A percentile compares a stretch with the other conserved stretches of the same genome.
Conservation (phyloP, 2,113 vertebrate genomes). For the Malurus elegans region DNA sequence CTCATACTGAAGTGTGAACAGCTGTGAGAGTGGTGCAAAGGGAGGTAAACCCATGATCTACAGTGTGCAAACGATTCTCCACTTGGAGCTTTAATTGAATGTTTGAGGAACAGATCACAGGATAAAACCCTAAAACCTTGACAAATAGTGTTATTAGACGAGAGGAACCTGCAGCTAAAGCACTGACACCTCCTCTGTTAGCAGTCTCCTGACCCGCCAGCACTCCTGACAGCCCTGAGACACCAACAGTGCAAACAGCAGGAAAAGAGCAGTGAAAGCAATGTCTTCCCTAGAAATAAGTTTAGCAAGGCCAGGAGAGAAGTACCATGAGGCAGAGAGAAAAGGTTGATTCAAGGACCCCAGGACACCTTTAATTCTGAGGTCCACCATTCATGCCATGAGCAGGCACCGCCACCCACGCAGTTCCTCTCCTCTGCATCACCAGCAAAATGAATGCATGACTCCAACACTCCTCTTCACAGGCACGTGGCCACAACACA, state of each 20-base stretch:
- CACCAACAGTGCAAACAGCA: constrained; percentile 21
- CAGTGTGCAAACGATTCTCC: constrained; percentile 53
- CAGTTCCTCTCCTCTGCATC: background rate
- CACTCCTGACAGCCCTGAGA: constrained; percentile 35
- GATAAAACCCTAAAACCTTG: constrained; percentile 51
- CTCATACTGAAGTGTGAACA: constrained; percentile 10
- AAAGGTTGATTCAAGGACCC: background rate
- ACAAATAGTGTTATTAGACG: constrained; percentile 56
- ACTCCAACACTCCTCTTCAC: background rate
- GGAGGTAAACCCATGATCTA: constrained; percentile 28
- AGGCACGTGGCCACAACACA: background rate
- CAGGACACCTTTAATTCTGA: background rate
- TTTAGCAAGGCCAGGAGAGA: background rate
- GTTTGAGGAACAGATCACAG: constrained; percentile 48
- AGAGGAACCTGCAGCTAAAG: constrained; percentile 11
- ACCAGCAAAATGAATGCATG: background rate
- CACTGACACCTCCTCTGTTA: constrained; percentile 10
- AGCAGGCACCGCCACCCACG: background rate
- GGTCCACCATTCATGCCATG: background rate
- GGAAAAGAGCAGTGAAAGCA: background rate
- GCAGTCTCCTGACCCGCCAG: background rate
- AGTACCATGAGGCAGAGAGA: background rate
- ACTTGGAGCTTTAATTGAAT: constrained; percentile 48
- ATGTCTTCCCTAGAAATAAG: background rate
- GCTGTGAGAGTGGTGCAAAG: background rate